Base-by-base conservation (phyloP, 1,140 invertebrate species). In the Helicoverpa zea region DNA sequence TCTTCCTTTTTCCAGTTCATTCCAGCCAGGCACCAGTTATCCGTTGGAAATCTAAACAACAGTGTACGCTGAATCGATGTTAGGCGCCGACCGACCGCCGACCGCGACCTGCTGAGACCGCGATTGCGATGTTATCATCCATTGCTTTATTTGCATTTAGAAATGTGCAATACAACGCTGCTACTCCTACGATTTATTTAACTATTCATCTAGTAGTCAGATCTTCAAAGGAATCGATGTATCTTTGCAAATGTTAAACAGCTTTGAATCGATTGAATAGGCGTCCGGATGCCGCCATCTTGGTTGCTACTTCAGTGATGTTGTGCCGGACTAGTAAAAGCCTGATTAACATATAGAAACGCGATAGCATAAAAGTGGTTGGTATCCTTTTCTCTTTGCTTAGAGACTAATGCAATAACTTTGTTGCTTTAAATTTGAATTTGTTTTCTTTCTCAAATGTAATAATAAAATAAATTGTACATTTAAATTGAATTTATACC, bases 121-220 rank as follows among this genome's bases (percentile, higher is more conserved):
- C 58, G 43, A 68, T 68, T 14, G 66, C 59, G 74, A 76, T 76
- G 18, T 61, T 58, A 76, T 76, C 74, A 30, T 12, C 35, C 3
- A 76, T 23, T 43, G n/a, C 73, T 76, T 76, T 59, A 76, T 76
- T 76, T 76, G 49, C 74, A 76, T 76, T 61, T 16, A 76, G 59
- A 76, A 75, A 76, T 76, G 59, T 76, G 23, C 74, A 64, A 51
- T 51, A 61, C 43, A 58, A 58, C 23, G 49, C 18, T 56, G 12
- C 23, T 18, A 12, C 35, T 47, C 63, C 59, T 14, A 30, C 23
- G 35, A 66, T 66, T 18, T 66, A 47, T 49, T 49, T 66, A 66
- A 66, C 35, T 35, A 47, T 49, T 66, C 43, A 35, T 49, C 35
- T 49, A 18, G 43, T 12, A 64, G 16, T 16, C 14, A 47, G 61